Percentiles rank a stretch among this genome's conserved stretches.
Conservation (phyloP, 1,140 invertebrate genomes). For the Habropoda laboriosa region DNA sequence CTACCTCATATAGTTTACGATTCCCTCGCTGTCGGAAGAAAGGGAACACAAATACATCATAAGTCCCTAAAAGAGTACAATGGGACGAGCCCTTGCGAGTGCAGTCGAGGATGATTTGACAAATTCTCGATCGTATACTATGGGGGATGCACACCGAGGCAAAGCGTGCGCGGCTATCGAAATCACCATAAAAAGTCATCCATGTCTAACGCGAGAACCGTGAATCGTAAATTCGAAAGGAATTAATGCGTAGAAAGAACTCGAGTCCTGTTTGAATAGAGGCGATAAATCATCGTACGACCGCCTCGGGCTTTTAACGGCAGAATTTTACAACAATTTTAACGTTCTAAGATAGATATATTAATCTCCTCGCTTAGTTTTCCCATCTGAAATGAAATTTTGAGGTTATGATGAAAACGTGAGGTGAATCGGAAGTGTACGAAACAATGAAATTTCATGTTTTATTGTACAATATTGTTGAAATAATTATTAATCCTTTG, state of each 20-base stretch:
- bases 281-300: neutral
- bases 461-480: no score
- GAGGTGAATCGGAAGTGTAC: no score
- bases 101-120: constrained; percentile 75
- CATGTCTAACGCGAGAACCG: constrained; percentile 38
- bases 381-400: no score
- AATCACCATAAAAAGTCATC: constrained; percentile 75
- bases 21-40: constrained; percentile 68
- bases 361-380: neutral
- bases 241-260: constrained; percentile 51
- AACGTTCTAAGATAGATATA: neutral
- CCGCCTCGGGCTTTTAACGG: neutral
- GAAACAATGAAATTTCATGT: neutral
- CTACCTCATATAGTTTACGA: constrained; percentile 78
- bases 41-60: constrained; percentile 68
- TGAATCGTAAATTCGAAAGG: constrained; percentile 48
- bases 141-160: constrained; percentile 52
- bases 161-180: constrained; percentile 66
- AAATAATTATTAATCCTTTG: no score
- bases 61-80: constrained; percentile 71
- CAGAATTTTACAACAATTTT: neutral
- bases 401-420: no score
- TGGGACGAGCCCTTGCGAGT: constrained; percentile 63
- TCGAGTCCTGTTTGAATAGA: neutral
- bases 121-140: constrained; percentile 70